These are phyloP conservation scores for Lagria hirta DNA, from an alignment of 2,888 invertebrate species.

Conservation along the genomic window DNA sequence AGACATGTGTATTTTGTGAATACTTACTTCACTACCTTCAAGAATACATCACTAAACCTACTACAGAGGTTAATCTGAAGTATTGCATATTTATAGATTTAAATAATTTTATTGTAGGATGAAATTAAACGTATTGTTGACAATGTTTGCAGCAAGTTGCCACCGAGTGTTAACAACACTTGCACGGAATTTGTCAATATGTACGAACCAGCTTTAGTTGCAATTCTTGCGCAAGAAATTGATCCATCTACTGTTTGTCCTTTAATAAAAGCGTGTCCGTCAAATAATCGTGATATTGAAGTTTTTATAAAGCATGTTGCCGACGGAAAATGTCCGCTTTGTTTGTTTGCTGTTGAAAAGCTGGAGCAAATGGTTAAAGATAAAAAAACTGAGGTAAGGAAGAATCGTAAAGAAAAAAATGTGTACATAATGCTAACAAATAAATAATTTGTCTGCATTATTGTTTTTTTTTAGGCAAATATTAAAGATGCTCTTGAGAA, in stretches of 20 bases:
- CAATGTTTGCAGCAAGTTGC: slow-evolving; percentile 69
- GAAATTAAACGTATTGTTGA: slow-evolving; percentile 68
- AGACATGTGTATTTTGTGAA: slow-evolving; percentile 77
- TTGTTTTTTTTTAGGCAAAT: slow-evolving; percentile 58
- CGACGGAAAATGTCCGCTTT: slow-evolving; percentile 75
- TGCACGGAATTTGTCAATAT: slow-evolving; percentile 75
- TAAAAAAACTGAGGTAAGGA: slow-evolving; percentile 71
- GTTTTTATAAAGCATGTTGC: slow-evolving; percentile 55
- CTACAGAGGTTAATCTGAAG: slow-evolving; percentile 61
- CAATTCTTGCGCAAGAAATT: slow-evolving; percentile 75
- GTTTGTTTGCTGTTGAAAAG: slow-evolving; percentile 78
- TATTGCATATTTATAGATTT: neutral
- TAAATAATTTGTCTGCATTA: slow-evolving; percentile 8
- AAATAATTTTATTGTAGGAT: slow-evolving; percentile 55
- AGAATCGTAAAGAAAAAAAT: slow-evolving; percentile 8
- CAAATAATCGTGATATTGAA: slow-evolving; percentile 58
- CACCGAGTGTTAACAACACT: slow-evolving; percentile 61
- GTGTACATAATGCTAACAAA: slow-evolving; percentile 8
- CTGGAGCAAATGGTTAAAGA: slow-evolving; percentile 72
- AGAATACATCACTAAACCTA: slow-evolving; percentile 67
- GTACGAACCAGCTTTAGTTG: slow-evolving; percentile 79
- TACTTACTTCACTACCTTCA: slow-evolving; percentile 81
- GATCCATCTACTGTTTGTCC: slow-evolving; percentile 79
- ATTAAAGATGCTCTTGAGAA: slow-evolving; percentile 69
- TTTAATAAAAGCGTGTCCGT: slow-evolving; percentile 67